phyloP scores from a whole-genome alignment of 2,113 vertebrate genomes.

The Neoarius graeffei region DNA sequence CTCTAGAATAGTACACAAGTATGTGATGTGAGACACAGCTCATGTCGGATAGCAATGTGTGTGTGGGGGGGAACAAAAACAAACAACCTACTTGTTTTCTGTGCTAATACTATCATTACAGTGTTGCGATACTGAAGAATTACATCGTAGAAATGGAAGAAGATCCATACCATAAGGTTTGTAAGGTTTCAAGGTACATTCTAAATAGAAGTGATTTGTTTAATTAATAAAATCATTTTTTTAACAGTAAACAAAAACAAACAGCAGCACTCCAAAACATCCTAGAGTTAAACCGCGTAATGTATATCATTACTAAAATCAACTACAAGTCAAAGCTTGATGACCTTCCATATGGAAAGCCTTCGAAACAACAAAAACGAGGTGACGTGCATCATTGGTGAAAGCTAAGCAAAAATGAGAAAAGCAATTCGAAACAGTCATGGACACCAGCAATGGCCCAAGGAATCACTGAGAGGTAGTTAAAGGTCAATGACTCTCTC shows the following conservation, averaged over 20 bases:
- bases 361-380: neutral
- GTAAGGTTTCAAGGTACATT: neutral
- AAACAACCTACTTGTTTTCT: neutral
- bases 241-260: neutral
- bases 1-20: neutral
- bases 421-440: neutral
- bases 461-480: constrained; percentile 55
- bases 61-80: neutral
- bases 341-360: neutral
- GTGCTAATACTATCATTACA: neutral
- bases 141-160: neutral
- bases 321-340: neutral
- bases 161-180: neutral
- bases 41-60: neutral
- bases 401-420: neutral
- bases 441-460: constrained; percentile 20
- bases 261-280: neutral
- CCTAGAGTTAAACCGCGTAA: neutral
- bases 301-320: neutral
- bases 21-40: constrained; percentile 5
- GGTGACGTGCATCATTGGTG: neutral
- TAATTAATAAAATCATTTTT: constrained; percentile 2
- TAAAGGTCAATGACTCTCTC: constrained; percentile 7
- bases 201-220: neutral
- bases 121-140: neutral